Base-by-base conservation (phyloP, 1,140 invertebrate genomes). In the Phymorhynchus buccinoides region DNA sequence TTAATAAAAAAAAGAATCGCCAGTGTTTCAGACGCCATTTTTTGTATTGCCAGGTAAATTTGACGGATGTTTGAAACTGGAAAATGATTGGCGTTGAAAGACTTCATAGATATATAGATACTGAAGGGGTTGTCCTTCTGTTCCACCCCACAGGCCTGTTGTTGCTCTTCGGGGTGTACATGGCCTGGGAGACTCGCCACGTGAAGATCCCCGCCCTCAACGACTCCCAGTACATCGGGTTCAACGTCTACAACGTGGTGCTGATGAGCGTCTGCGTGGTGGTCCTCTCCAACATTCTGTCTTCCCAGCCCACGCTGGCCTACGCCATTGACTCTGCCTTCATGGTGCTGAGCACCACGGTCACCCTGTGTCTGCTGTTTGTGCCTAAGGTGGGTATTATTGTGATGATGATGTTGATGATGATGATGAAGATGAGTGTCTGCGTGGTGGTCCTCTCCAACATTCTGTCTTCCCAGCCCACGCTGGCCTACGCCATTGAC, bases 201-300 rank as follows among this genome's bases (percentile, higher is more conserved):
- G 92, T 93, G 16, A 92, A 91, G 73, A 93, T 93, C 62, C 90
- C 92, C 0, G 92, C 90, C 12, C 86, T 93, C 62, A 93, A 93
- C 86, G 93, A 93, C 85, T 92, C 91, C 2, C 89, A 90, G 85
- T 92, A 92, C 84, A 93, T 92, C 41, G 91, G 87, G 27, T 86
- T 98, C 91, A 97, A 96, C 87, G 97, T 98, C 1, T 98, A 98
- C 92, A 97, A 96, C 80, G 97, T 97, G 1, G 96, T 98, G 27
- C 96, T 98, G 84, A 97, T 96, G 42, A 96, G 96, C 73, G 95
- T 96, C 7, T 96, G 97, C 88, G 96, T 97, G 2, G 96, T 98
- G 0, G 96, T 96, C 0, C 94, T 97, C 83, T 97, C 96, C 9
- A 97, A 97, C 90, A 95, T 98, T 18, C 95, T 98, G 71, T 96